These are phyloP conservation scores for Pipistrellus nathusii DNA, from an alignment of 2,797 vertebrate genomes.

Conservation along the genomic window DNA sequence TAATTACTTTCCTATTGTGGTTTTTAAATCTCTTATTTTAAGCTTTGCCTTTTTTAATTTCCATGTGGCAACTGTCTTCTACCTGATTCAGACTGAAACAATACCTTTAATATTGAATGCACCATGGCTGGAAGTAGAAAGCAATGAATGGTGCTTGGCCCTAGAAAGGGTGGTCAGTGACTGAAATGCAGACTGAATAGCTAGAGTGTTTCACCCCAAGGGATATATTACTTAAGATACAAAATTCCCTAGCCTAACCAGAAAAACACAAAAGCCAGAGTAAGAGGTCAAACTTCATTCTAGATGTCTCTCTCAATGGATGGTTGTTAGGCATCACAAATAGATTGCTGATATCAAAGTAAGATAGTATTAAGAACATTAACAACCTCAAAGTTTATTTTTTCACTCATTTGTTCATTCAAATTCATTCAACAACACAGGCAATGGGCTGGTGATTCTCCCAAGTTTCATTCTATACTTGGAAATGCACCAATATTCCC, in stretches of 20 bases:
- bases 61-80: neutral
- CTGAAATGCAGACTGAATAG: neutral
- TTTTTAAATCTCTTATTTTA: neutral
- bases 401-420: too few relatives aligned
- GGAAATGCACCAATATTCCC: too few relatives aligned
- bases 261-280: neutral
- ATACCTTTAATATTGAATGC: neutral
- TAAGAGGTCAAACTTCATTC: slow-evolving; percentile 2
- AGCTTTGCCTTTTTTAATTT: neutral
- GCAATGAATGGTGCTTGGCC: neutral
- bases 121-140: neutral
- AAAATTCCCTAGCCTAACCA: neutral
- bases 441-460: too few relatives aligned
- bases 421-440: too few relatives aligned
- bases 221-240: neutral
- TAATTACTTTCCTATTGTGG: neutral
- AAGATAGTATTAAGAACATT: neutral
- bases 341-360: neutral
- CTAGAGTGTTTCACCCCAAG: neutral
- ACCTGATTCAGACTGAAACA: neutral
- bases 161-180: neutral
- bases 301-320: neutral
- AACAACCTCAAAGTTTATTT: neutral
- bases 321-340: neutral
- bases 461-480: too few relatives aligned